phyloP scores from a whole-genome alignment of 2,113 vertebrate species.

The Xenotilapia longispinis region DNA sequence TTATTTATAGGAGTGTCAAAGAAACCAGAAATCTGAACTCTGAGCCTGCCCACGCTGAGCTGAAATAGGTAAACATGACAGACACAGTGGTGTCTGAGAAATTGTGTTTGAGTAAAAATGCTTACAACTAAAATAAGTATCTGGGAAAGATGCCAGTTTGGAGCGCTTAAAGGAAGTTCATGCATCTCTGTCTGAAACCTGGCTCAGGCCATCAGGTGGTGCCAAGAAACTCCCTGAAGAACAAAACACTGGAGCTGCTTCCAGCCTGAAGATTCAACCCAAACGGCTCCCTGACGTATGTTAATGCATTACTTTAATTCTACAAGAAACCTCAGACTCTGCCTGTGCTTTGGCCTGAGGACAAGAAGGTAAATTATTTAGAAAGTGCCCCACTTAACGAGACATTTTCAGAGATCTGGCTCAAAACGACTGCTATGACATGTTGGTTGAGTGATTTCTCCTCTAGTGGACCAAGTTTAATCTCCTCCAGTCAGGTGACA shows the following conservation, averaged over 20 bases:
- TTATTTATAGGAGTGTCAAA: neutral
- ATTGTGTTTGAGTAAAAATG: neutral
- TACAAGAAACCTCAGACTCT: neutral
- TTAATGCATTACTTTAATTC: neutral
- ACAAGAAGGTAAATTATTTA: neutral
- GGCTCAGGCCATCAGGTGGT: neutral
- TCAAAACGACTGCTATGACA: neutral
- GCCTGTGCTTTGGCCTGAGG: neutral
- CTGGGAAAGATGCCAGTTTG: constrained; percentile 10
- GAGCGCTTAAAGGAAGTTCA: neutral
- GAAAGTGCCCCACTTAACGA: neutral
- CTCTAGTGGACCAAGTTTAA: neutral
- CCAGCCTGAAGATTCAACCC: neutral
- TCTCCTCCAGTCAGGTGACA: neutral
- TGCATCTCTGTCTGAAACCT: neutral
- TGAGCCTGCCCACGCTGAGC: neutral
- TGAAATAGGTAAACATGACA: neutral
- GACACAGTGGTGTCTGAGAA: neutral
- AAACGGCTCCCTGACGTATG: neutral
- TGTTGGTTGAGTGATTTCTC: neutral
- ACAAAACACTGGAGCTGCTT: neutral
- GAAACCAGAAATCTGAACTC: neutral
- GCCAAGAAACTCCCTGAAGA: constrained; percentile 3
- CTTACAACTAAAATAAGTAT: neutral
- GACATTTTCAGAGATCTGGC: neutral